phyloP scores from a whole-genome alignment of 1,140 invertebrate genomes.

The Nymphalis io region DNA sequence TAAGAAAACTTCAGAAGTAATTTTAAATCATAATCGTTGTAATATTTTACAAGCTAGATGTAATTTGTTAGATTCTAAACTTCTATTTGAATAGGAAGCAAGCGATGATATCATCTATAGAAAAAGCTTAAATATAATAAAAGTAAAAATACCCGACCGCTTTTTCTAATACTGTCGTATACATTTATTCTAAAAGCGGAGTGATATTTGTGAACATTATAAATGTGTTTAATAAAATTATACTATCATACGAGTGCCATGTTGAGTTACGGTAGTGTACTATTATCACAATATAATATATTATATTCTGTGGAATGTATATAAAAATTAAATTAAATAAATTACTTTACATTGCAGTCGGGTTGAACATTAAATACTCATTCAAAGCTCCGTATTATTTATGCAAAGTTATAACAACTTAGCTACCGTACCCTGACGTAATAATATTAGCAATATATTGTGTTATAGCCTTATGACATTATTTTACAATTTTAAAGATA shows the following conservation, averaged over 20 bases:
- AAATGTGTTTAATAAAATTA: conserved; percentile 7
- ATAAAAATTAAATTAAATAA: not conserved
- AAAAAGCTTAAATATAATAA: conserved; percentile 15
- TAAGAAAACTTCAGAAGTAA: conserved; percentile 24
- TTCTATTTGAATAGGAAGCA: conserved; percentile 10
- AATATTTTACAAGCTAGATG: conserved; percentile 13
- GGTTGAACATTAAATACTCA: conserved; percentile 1
- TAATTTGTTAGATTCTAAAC: conserved; percentile 9
- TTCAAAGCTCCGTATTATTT: conserved; percentile 7
- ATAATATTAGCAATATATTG: conserved; percentile 7
- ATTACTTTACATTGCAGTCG: not conserved
- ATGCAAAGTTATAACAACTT: not conserved
- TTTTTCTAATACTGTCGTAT: not conserved
- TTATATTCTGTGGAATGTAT: not conserved
- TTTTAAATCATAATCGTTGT: conserved; percentile 33
- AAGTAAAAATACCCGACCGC: conserved; percentile 14
- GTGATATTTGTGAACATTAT: conserved; percentile 10
- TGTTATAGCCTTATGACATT: conserved; percentile 7
- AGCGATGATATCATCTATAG: conserved; percentile 13
- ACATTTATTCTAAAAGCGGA: conserved; percentile 7
- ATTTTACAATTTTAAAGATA: conserved; percentile 10
- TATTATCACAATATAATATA: conserved; percentile 10
- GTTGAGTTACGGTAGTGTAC: conserved; percentile 6
- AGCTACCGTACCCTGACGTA: conserved; percentile 10
- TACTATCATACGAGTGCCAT: conserved; percentile 9